Percentiles rank a stretch among this genome's conserved stretches.
Conservation (phyloP, 2,113 vertebrate species). For the Fregata magnificens region DNA sequence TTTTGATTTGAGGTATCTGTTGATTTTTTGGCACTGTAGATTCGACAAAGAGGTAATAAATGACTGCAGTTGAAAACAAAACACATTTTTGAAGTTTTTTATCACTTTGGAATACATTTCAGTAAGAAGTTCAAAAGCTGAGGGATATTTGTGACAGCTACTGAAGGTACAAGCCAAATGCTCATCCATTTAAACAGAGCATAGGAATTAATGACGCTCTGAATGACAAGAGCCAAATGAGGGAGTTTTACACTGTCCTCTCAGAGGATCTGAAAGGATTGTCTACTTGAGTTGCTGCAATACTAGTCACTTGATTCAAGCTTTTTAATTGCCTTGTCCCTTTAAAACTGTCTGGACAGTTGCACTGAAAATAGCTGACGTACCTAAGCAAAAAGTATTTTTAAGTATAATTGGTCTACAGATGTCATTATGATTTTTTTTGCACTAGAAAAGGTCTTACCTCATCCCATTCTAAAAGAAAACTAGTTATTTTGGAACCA, state of each 20-base stretch:
- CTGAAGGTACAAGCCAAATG: not conserved
- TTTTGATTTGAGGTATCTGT: rapidly evolving
- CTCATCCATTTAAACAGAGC: not conserved
- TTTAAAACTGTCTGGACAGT: not conserved
- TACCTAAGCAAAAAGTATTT: constrained; percentile 6
- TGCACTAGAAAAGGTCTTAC: constrained; percentile 62
- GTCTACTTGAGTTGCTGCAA: not conserved
- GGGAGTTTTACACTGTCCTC: not conserved
- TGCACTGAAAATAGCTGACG: not conserved
- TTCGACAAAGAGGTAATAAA: not conserved
- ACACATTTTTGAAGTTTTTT: not conserved
- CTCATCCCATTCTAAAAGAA: constrained; percentile 83
- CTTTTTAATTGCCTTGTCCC: not conserved
- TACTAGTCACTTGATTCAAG: not conserved
- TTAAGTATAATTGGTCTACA: constrained; percentile 24
- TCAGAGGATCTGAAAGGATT: not conserved
- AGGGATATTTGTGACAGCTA: not conserved
- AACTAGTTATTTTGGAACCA: constrained; percentile 81
- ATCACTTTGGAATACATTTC: not conserved
- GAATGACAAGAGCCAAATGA: not conserved
- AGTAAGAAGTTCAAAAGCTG: not conserved
- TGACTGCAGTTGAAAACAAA: not conserved
- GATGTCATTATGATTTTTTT: not conserved
- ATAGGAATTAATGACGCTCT: not conserved
- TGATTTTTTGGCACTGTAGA: not conserved